Conservation (phyloP, 2,797 vertebrate species). For the Bryconaethiops microstoma region DNA sequence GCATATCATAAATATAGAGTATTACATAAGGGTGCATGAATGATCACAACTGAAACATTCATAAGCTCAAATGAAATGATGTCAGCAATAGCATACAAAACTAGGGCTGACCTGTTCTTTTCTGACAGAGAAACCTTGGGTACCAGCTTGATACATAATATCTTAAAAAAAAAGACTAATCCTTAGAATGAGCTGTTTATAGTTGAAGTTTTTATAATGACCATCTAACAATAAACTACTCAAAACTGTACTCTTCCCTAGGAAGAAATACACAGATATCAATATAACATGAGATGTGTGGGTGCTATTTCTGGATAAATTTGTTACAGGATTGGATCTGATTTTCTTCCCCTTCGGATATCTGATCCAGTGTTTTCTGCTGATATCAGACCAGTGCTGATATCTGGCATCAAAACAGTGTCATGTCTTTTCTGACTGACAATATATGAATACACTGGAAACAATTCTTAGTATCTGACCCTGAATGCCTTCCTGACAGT, state of each 20-base stretch:
- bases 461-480: slow-evolving; percentile 10
- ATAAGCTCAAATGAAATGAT: neutral
- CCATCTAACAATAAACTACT: too few species aligned
- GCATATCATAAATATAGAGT: neutral
- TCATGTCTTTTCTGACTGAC: neutral
- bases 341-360: neutral
- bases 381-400: neutral
- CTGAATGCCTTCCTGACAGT: slow-evolving; percentile 22
- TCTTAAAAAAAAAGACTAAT: neutral
- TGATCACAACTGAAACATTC: neutral
- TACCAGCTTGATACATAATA: neutral
- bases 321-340: neutral
- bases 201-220: too few species aligned
- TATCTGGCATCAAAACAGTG: neutral
- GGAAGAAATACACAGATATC: too few species aligned
- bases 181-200: too few species aligned
- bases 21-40: neutral
- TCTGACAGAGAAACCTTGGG: neutral
- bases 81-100: neutral
- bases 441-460: slow-evolving; percentile 31
- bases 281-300: neutral
- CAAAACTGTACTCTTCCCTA: too few species aligned
- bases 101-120: neutral
- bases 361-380: neutral
- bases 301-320: neutral